Base-by-base conservation (phyloP, 2,797 vertebrate species). In the Scyliorhinus canicula region DNA sequence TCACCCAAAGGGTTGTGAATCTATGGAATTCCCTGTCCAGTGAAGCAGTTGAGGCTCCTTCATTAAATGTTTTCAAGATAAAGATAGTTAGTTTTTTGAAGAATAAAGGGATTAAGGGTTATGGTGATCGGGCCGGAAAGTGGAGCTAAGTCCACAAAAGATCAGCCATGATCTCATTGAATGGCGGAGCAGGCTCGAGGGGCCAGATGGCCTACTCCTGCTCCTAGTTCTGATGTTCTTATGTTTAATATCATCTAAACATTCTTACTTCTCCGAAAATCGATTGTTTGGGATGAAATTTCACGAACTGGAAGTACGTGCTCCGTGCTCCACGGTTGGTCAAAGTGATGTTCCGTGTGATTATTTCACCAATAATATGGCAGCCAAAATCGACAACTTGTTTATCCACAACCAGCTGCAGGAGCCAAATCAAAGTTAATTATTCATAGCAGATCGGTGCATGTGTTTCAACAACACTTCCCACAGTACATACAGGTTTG, bases 291-390 rank as follows among this genome's bases (percentile, higher is more conserved):
- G 47, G 44, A 52, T 8, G 4, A 50, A 97, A 96, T 0, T 93
- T 95, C 91, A 97, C 96, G 95, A 99, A 95, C 95, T 28, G 96
- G 97, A 99, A 99, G 67, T 1, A 71, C 0, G 98, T 97, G 96
- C 98, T 98, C 96, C 98, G 95, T 86, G 98, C 98, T 35, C 99
- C 99, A 7, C 95, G 95, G 96, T 99, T 99, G 96, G 97, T 98
- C 97, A 99, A 96, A 55, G 96, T 98, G 97, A 99, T 96, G 95
- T 96, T 95, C 96, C 95, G 97, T 96, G 98, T 97, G 96, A 98
- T 96, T 63, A 97, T 98, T 96, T 99, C 98, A 84, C 99, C 98
- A 95, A 99, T 98, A 95, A 98, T 97, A 16, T 98, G 98, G 95
- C 97, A 97, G 95, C 99, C 98, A 19, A 99, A 99, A 96, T 98